Percentiles rank a stretch among this genome's conserved stretches.
These are phyloP conservation scores for Leptopilina myrica DNA, from an alignment of 2,888 invertebrate genomes.

Conservation along the genomic window DNA sequence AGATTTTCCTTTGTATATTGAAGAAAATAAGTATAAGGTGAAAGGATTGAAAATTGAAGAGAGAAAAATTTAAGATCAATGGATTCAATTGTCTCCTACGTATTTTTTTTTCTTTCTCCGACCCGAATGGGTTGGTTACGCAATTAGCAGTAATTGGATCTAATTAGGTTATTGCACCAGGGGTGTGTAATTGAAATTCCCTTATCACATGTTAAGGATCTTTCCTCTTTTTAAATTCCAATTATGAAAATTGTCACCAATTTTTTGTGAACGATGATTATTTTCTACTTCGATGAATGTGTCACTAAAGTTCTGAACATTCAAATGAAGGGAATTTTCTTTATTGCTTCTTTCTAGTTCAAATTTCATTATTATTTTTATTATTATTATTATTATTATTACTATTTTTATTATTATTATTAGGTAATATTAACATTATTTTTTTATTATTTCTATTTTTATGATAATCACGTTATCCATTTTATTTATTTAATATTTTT, in stretches of 20 bases:
- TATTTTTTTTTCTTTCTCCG: background rate
- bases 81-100: background rate
- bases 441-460: too few relatives aligned
- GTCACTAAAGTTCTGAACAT: background rate
- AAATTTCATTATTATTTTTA: too few relatives aligned
- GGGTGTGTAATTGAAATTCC: constrained; percentile 9
- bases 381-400: too few relatives aligned
- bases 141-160: constrained; percentile 26
- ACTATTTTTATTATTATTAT: too few relatives aligned
- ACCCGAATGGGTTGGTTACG: constrained; percentile 5
- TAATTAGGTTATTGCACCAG: constrained; percentile 22
- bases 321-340: too few relatives aligned
- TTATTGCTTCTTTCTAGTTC: too few relatives aligned
- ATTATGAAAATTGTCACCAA: background rate
- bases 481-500: too few relatives aligned
- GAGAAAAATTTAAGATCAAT: background rate
- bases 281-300: background rate
- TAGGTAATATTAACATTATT: too few relatives aligned
- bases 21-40: background rate
- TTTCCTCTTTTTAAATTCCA: background rate
- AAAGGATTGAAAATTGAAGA: background rate
- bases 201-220: background rate
- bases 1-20: too few relatives aligned
- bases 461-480: too few relatives aligned
- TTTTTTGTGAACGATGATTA: too few relatives aligned